Base-by-base conservation (phyloP, 35 echinoderm and acorn worm genomes). In the Acanthaster planci region DNA sequence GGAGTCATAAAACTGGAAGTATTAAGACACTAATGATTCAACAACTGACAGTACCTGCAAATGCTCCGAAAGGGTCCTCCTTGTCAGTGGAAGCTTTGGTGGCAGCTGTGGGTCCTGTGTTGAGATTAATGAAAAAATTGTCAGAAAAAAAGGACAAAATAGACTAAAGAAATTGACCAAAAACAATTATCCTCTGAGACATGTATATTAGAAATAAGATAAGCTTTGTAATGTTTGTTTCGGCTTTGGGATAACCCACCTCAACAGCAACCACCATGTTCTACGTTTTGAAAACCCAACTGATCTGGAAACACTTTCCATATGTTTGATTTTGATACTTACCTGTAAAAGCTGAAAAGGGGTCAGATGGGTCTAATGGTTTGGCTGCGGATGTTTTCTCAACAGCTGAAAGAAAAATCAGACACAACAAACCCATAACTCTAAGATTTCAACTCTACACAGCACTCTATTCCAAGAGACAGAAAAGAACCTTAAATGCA, bases 51-150 rank as follows among this genome's bases (percentile, higher is more conserved):
- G 29, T 80, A 90, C 89, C 83, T 85, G 82, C 89, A 85, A 90
- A 90, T 44, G 47, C 76, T 52, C 67, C 51, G 40, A 90, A 90
- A 29, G 89, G 89, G 42, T 90, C 89, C 40, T 78, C 84, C 76
- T 90, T 86, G 18, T 84, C 57, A 0, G 68, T 36, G 36, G 84
- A 31, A 7, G 52, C 6, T 60, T 79, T 22, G 31, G 47, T 47
- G 15, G 52, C 8, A 77, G 60, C 30, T 67, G 27, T 51, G 17
- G 75, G 7, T 38, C 85, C 68, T 57, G 50, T 8, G 30, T 76
- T 57, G 68, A 5, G 77, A 77, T 31, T 0, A 86, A 21, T 40
- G 2, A 77, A 57, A 2, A 77, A 77, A 44, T 47, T 12, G 12
- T 47, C 12, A 47, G 4, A 6, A 0, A 84, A 60, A 51, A 34